These are phyloP conservation scores for Galerucella nymphaeae DNA, from an alignment of 2,888 invertebrate genomes.

Conservation along the genomic window DNA sequence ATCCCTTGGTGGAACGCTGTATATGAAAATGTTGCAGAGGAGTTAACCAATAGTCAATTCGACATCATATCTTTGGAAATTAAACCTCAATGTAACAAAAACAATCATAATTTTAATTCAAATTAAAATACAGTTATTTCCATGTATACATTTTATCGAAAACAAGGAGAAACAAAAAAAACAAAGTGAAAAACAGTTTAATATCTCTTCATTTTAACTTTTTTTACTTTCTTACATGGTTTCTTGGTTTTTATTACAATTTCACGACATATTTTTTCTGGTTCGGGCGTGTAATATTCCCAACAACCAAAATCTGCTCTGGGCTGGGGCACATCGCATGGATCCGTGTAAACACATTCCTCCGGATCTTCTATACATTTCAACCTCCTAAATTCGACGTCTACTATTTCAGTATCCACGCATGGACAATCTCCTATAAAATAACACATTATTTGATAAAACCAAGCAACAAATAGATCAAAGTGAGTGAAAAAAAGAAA, in stretches of 20 bases:
- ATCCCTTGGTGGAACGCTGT: too few species aligned
- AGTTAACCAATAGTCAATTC: too few species aligned
- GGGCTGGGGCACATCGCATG: slow-evolving; percentile 35
- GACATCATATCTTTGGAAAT: too few species aligned
- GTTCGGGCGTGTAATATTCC: slow-evolving; percentile 44
- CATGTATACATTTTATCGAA: neutral
- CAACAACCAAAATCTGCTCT: slow-evolving; percentile 54
- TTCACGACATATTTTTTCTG: slow-evolving; percentile 28
- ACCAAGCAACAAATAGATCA: too few species aligned
- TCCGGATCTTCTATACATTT: slow-evolving; percentile 45
- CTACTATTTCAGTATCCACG: slow-evolving; percentile 46
- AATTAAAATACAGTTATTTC: too few species aligned
- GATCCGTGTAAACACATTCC: slow-evolving; percentile 31
- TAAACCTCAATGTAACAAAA: too few species aligned
- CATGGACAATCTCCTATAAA: slow-evolving; percentile 50
- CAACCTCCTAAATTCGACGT: slow-evolving; percentile 45
- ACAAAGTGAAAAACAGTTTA: neutral
- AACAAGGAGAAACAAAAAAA: neutral
- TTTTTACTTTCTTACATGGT: slow-evolving; percentile 6
- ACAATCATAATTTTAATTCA: too few species aligned
- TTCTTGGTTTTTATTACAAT: slow-evolving; percentile 36
- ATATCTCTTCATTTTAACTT: neutral
- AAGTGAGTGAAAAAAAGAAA: too few species aligned
- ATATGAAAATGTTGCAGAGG: too few species aligned
- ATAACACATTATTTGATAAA: neutral